Conservation (phyloP, 1,140 invertebrate genomes). For the Diorhabda elongata region DNA sequence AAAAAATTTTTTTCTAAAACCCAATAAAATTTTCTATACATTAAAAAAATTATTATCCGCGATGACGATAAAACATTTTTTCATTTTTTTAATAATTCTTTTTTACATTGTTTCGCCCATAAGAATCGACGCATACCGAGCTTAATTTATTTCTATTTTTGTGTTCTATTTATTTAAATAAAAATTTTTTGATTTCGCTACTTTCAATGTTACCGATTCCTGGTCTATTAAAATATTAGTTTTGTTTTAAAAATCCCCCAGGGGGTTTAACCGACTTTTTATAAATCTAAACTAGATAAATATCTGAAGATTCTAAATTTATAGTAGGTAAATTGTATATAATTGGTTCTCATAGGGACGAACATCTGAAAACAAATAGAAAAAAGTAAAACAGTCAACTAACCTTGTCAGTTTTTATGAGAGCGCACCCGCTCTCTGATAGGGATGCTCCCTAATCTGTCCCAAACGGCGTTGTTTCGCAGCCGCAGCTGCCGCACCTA, state of each 20-base stretch:
- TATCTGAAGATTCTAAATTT: conserved; percentile 18
- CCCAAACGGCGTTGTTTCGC: conserved; percentile 72
- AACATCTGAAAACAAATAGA: conserved; percentile 26
- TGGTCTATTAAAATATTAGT: background rate
- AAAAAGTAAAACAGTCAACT: conserved; percentile 37
- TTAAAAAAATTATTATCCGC: too few species aligned
- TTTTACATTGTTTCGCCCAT: too few species aligned
- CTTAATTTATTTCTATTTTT: too few species aligned
- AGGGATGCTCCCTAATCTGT: conserved; percentile 86
- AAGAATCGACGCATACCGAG: too few species aligned
- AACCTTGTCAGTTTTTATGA: conserved; percentile 56
- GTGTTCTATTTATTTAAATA: too few species aligned
- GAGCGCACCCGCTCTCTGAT: conserved; percentile 84
- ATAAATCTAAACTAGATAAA: conserved; percentile 20
- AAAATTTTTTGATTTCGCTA: too few species aligned
- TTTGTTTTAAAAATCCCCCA: conserved; percentile 3
- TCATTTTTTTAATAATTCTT: too few species aligned
- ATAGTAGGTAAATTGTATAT: conserved; percentile 28
- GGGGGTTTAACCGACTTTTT: background rate
- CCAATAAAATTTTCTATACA: too few species aligned
- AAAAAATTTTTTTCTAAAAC: too few species aligned
- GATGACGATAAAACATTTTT: too few species aligned
- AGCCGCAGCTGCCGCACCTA: conserved; percentile 69
- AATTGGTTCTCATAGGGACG: conserved; percentile 20
- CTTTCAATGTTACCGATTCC: background rate